Evolutionary conservation across 2,888 invertebrate genomes (phyloP).

Genomic region (Coenonympha glycerion): DNA sequence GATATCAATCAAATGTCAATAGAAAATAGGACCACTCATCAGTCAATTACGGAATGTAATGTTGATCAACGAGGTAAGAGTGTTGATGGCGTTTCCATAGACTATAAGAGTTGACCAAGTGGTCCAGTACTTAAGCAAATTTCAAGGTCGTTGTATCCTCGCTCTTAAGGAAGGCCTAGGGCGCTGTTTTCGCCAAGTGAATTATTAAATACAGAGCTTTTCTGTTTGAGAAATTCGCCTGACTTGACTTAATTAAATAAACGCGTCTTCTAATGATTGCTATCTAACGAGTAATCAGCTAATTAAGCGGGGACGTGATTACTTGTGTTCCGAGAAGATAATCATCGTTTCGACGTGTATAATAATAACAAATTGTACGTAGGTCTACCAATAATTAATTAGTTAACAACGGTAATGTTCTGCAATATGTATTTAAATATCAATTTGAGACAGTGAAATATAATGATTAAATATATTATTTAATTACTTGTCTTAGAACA

Average conservation of each 20-base stretch:
- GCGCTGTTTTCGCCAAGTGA: not conserved
- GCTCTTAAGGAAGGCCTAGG: not conserved
- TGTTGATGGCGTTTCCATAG: too few species aligned
- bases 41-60: too few species aligned
- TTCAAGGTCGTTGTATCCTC: not conserved
- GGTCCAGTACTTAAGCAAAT: not conserved
- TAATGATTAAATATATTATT: too few species aligned
- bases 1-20: too few species aligned
- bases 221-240: not conserved
- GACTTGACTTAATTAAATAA: conserved; percentile 1
- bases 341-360: not conserved
- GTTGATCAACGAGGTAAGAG: too few species aligned
- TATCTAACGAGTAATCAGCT: conserved; percentile 1
- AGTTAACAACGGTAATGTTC: too few species aligned
- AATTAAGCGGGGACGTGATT: conserved; percentile 4
- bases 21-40: too few species aligned
- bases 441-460: too few species aligned
- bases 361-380: too few species aligned
- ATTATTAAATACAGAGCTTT: conserved; percentile 12
- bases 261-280: not conserved
- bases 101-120: not conserved
- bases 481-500: too few species aligned
- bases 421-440: too few species aligned
- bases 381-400: too few species aligned
- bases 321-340: not conserved